Percentiles rank a stretch among this genome's conserved stretches.
phyloP scores from a whole-genome alignment of 2,888 invertebrate genomes.

The Octodonta nipae region DNA sequence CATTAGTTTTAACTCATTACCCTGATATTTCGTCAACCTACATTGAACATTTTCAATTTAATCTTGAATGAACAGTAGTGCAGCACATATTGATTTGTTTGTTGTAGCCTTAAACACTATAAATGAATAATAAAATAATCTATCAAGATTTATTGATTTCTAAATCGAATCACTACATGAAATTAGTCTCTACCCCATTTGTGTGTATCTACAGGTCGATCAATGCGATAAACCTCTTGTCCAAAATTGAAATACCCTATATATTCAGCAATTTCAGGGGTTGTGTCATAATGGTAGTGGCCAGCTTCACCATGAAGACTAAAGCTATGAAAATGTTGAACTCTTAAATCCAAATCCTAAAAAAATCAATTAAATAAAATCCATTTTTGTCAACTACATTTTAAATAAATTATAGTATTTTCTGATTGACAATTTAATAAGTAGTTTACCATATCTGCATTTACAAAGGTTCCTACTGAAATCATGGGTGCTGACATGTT shows the following conservation, averaged over 20 bases:
- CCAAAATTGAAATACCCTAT: constrained; percentile 79
- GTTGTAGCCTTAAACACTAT: background rate
- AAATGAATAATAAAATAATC: background rate
- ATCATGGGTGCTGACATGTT: constrained; percentile 81
- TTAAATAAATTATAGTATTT: too few relatives aligned
- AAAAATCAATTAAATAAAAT: constrained; percentile 17
- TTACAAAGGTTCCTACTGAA: constrained; percentile 76
- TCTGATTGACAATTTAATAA: background rate
- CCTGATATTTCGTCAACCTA: too few relatives aligned
- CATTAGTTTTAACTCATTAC: too few relatives aligned
- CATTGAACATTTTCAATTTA: too few relatives aligned
- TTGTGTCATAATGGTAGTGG: constrained; percentile 93
- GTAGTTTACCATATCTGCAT: constrained; percentile 60
- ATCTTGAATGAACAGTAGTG: too few relatives aligned
- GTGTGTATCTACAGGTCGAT: constrained; percentile 55
- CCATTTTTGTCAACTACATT: background rate
- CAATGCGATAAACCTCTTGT: constrained; percentile 57
- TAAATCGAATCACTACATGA: too few relatives aligned
- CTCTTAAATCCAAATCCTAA: constrained; percentile 75
- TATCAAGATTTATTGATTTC: constrained; percentile 15
- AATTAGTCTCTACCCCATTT: constrained; percentile 54
- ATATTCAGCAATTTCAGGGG: constrained; percentile 77
- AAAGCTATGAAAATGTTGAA: constrained; percentile 94
- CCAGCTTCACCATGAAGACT: constrained; percentile 74
- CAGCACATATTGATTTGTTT: too few relatives aligned